These are phyloP conservation scores for Podargus strigoides DNA, from an alignment of 2,797 vertebrate genomes.

Conservation along the genomic window DNA sequence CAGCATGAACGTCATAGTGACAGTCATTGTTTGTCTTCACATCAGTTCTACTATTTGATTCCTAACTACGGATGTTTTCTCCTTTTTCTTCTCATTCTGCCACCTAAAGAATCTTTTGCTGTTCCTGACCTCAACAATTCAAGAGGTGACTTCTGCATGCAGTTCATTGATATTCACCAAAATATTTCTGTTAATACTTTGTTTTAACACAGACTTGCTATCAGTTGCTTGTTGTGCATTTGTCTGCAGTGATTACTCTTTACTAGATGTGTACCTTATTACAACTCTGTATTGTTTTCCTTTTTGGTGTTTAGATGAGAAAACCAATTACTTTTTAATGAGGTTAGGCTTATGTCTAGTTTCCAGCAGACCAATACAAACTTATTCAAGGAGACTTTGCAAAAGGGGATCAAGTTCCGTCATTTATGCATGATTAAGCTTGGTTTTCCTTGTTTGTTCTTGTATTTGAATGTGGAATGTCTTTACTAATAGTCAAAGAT, in stretches of 20 bases:
- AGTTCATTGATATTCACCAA: conserved; percentile 71
- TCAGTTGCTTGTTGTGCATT: conserved; percentile 36
- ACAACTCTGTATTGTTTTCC: background rate
- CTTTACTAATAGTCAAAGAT: conserved; percentile 26
- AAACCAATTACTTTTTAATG: background rate
- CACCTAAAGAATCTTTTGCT: conserved; percentile 96
- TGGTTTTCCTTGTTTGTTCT: conserved; percentile 7
- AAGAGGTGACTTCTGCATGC: conserved; percentile 96
- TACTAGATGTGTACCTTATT: background rate
- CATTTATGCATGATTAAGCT: conserved; percentile 55
- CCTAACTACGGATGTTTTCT: conserved; percentile 82
- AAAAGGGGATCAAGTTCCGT: background rate
- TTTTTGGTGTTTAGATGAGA: background rate
- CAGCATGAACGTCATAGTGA: background rate
- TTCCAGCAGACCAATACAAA: background rate
- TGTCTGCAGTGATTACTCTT: conserved; percentile 15
- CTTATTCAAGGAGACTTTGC: background rate
- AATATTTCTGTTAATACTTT: background rate
- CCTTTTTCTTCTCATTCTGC: conserved; percentile 74
- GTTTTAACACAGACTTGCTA: conserved; percentile 32
- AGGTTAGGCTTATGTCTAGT: background rate
- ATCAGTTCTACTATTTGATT: conserved; percentile 56
- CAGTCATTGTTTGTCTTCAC: conserved; percentile 9
- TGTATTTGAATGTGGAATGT: conserved; percentile 44
- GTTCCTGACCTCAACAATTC: conserved; percentile 99